These are phyloP conservation scores for Drosophila meridiana DNA, from an alignment of 2,888 invertebrate species.

Conservation along the genomic window DNA sequence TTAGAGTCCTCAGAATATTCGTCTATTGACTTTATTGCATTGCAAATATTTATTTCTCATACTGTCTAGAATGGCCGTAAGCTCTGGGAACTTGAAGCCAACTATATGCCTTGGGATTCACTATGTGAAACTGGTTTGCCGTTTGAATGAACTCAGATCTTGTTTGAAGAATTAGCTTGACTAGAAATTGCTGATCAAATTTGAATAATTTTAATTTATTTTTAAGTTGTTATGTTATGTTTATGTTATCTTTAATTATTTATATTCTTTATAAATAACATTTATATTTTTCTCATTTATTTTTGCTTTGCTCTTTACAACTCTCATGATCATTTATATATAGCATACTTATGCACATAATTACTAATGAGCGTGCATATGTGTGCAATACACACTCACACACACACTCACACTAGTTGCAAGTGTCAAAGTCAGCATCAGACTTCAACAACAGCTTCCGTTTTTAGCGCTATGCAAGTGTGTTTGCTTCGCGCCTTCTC, in stretches of 20 bases:
- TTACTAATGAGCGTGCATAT: slow-evolving; percentile 29
- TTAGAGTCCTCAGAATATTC: not conserved
- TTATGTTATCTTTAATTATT: no score
- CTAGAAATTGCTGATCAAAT: not conserved
- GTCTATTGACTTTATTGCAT: not conserved
- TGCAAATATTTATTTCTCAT: slow-evolving; percentile 5
- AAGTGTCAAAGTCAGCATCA: slow-evolving; percentile 67
- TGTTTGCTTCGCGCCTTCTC: slow-evolving; percentile 28
- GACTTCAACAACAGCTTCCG: slow-evolving; percentile 44
- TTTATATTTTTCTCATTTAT: not conserved
- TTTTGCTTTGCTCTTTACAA: not conserved
- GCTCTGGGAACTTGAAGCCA: not conserved
- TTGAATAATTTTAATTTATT: no score
- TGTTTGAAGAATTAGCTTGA: not conserved
- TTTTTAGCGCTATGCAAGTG: slow-evolving; percentile 47
- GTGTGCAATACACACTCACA: not conserved
- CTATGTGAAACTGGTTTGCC: not conserved
- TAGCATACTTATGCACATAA: slow-evolving; percentile 10
- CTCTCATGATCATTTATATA: not conserved
- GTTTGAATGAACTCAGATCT: slow-evolving; percentile 1
- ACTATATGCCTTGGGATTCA: not conserved
- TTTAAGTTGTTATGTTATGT: no score
- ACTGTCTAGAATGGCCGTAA: not conserved
- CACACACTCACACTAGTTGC: slow-evolving; percentile 21
- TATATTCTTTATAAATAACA: not conserved